Evolutionary conservation across 1,140 invertebrate species (phyloP).

Genomic region (Dendroctonus ponderosae): DNA sequence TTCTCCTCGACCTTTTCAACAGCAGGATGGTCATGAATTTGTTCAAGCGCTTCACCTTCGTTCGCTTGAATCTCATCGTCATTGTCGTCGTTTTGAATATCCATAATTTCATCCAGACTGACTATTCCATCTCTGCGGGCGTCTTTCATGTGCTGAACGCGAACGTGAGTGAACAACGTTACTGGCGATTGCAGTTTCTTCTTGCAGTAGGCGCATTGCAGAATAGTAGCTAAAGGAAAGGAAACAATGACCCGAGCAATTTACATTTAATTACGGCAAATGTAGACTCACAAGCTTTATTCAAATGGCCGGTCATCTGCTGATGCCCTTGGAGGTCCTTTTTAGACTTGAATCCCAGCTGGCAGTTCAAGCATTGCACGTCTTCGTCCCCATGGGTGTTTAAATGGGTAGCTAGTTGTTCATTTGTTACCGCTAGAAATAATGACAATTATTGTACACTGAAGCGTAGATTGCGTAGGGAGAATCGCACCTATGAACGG

Average conservation of each 20-base stretch:
- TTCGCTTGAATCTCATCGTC: constrained; percentile 46
- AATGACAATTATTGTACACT: not conserved
- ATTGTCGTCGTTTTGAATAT: constrained; percentile 48
- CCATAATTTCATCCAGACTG: constrained; percentile 59
- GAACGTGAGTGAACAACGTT: constrained; percentile 67
- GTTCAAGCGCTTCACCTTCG: constrained; percentile 43
- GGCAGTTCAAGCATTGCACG: constrained; percentile 56
- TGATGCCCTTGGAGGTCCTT: constrained; percentile 56
- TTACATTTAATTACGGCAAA: not conserved
- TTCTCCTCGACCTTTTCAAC: not conserved
- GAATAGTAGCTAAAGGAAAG: constrained; percentile 36
- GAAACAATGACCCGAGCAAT: not conserved
- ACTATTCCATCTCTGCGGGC: constrained; percentile 61
- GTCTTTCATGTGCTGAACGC: constrained; percentile 60
- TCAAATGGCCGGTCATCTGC: constrained; percentile 58
- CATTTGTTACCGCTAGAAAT: constrained; percentile 57
- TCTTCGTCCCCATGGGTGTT: constrained; percentile 55
- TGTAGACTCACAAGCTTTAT: constrained; percentile 38
- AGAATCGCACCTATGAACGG: constrained; percentile 60
- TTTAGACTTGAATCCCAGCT: constrained; percentile 54
- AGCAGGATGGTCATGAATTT: not conserved
- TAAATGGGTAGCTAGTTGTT: constrained; percentile 65
- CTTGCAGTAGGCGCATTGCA: constrained; percentile 67
- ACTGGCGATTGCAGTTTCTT: constrained; percentile 63
- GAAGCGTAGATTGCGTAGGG: not conserved